These are phyloP conservation scores for Hirundichthys speculiger DNA, from an alignment of 2,113 vertebrate species.

Conservation along the genomic window DNA sequence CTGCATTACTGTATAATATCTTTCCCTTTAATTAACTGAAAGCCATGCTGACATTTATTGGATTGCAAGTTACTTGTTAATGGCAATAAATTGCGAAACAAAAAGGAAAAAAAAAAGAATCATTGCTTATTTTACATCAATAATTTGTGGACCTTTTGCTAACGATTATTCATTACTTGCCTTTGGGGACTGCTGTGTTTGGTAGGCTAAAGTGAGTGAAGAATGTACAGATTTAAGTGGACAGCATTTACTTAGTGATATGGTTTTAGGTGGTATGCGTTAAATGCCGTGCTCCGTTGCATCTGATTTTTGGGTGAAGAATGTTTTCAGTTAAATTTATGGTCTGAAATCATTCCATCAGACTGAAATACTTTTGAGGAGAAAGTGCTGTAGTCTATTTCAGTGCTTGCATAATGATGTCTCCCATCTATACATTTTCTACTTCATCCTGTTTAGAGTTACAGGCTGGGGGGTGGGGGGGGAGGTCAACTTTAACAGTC, in stretches of 20 bases:
- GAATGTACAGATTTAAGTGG: constrained; percentile 77
- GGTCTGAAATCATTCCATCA: constrained; percentile 20
- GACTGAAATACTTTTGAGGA: not conserved
- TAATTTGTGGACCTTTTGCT: constrained; percentile 83
- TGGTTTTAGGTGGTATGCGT: constrained; percentile 51
- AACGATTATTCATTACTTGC: constrained; percentile 81
- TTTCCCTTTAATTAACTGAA: constrained; percentile 99
- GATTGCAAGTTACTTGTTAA: constrained; percentile 96
- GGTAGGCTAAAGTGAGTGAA: constrained; percentile 77
- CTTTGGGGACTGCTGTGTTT: constrained; percentile 75
- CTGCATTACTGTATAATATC: constrained; percentile 96
- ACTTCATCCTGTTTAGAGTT: too few species aligned
- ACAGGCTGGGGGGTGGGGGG: too few species aligned
- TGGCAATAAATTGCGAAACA: constrained; percentile 83
- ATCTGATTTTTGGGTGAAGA: constrained; percentile 41
- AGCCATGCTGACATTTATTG: constrained; percentile 98
- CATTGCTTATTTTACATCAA: constrained; percentile 87
- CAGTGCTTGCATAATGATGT: not conserved
- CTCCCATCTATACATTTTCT: too few species aligned
- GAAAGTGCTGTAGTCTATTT: not conserved
- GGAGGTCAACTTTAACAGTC: too few species aligned
- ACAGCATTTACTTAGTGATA: constrained; percentile 69
- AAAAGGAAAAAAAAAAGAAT: constrained; percentile 82
- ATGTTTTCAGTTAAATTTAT: constrained; percentile 32
- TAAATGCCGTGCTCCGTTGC: constrained; percentile 45